phyloP scores from a whole-genome alignment of 2,113 vertebrate species.

The Pedionomus torquatus region DNA sequence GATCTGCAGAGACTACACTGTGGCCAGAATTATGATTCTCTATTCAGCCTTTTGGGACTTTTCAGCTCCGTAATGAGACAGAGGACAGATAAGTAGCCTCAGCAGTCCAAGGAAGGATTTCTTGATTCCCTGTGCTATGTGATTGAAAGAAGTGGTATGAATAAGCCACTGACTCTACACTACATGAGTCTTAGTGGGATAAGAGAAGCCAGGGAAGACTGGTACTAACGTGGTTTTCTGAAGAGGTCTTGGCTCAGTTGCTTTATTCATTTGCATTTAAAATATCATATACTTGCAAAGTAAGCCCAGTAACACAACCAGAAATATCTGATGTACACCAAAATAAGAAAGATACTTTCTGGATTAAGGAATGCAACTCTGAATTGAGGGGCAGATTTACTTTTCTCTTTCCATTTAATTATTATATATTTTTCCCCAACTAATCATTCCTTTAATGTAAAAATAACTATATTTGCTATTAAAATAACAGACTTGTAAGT shows the following conservation, averaged over 20 bases:
- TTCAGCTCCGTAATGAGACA: not conserved
- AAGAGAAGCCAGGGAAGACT: not conserved
- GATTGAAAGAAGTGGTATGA: not conserved
- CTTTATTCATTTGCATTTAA: not conserved
- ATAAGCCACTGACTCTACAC: not conserved
- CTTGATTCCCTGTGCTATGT: not conserved
- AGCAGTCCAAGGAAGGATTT: not conserved
- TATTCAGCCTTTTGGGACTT: not conserved
- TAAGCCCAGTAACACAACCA: not conserved
- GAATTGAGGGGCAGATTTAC: not conserved
- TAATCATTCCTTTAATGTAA: not conserved
- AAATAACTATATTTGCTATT: not conserved
- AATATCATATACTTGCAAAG: not conserved
- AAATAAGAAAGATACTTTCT: not conserved
- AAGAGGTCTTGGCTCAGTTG: not conserved
- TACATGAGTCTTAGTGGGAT: not conserved
- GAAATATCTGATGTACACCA: not conserved
- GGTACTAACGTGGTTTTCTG: not conserved
- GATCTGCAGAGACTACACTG: not conserved
- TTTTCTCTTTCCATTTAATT: not conserved
- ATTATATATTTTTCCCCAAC: fast-evolving
- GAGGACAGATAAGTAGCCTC: not conserved
- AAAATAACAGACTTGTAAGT: not conserved
- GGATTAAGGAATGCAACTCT: not conserved
- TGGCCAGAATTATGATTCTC: not conserved